Evolutionary conservation across 2,113 vertebrate genomes (phyloP), one percentile per base, ranked within the genome.

Genomic region (Picathartes gymnocephalus): DNA sequence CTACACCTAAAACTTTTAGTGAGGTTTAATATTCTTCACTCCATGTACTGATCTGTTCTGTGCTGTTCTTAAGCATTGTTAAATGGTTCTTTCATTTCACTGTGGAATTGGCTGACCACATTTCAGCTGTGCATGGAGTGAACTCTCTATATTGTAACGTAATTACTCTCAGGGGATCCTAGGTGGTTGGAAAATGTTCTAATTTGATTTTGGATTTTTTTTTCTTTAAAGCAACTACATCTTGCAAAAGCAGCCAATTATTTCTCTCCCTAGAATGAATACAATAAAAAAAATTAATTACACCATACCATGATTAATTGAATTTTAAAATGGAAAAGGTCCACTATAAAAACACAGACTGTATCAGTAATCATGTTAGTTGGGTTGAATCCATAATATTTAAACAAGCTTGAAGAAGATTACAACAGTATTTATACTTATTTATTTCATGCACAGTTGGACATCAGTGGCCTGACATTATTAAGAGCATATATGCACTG

Each of bases 11-110:
- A 94, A 88, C 82, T 96, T 92, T 40, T 28, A 76, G 64, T 24
- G n/a, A 83, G 60, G 69, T 95, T 94, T 73, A 93, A 82, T 79
- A 83, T 70, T 91, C 61, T 74, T 86, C 80, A 53, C 69, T 86
- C 53, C 62, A 81, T 10, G 3, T 21, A 30, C 47, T 83, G 81
- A 78, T 90, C 79, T 66, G 58, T 24, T 95, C 60, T 80, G 70
- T 80, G 76, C 68, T 86, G 65, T 81, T 94, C 79, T 76, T 70
- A 57, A 65, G 74, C 31, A 21, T 20, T 92, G 64, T 84, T 92
- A 66, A 79, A 70, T 3, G 7, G 48, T 30, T 86, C 65, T 77
- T 92, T 85, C 51, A 70, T 69, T 90, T 69, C 66, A 57, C 66
- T 40, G 45, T 39, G 64, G 84, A 80, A 35, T 2, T 82, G 70